Evolutionary conservation across 1,140 invertebrate genomes (phyloP), one percentile per base, ranked within the genome.

Genomic region (Penaeus chinensis): DNA sequence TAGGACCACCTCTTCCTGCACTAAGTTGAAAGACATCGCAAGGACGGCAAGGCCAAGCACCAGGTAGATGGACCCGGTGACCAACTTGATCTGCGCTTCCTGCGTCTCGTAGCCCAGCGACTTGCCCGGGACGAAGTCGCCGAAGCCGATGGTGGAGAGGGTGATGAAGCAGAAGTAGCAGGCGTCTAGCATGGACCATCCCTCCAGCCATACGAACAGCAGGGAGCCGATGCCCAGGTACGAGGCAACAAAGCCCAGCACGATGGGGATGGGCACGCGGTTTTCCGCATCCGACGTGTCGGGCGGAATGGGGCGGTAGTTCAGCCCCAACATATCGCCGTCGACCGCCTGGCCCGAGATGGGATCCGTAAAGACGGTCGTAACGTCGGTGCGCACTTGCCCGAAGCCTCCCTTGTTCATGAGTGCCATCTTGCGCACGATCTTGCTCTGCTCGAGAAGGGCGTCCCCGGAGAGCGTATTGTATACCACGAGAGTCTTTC

Each of bases 11-110:
- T 98, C 96, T 89, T 98, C 96, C 92, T 98, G 97, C 86, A 98
- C 95, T 60, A 98, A 93, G 92, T 96, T 97, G 91, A 98, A 98
- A 82, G 96, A 96, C 96, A 98, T 98, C 2, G 97, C 97, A 90
- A 98, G 95, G 60, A 98, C 92, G 20, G 97, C 96, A 54, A 98
- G 93, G 37, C 97, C 97, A 89, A 98, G 94, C 62, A 98, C 93
- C 62, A 98, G 92, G 92, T 98, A 98, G 1, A 96, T 93, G 91
- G 96, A 97, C 92, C 96, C 97, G 19, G 95, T 95, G 54, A 97
- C 95, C 87, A 97, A 93, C 92, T 97, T 96, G 19, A 93, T 92
- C 82, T 94, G 93, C 10, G 93, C 94, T 69, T 92, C 92, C 80
- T 92, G 89, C 69, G 90, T 90, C 87, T 93, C 94, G 32, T 93